A percentile compares a stretch with the other conserved stretches of the same genome.
These are phyloP conservation scores for Dasysyrphus albostriatus DNA, from an alignment of 2,888 invertebrate species.

Conservation along the genomic window DNA sequence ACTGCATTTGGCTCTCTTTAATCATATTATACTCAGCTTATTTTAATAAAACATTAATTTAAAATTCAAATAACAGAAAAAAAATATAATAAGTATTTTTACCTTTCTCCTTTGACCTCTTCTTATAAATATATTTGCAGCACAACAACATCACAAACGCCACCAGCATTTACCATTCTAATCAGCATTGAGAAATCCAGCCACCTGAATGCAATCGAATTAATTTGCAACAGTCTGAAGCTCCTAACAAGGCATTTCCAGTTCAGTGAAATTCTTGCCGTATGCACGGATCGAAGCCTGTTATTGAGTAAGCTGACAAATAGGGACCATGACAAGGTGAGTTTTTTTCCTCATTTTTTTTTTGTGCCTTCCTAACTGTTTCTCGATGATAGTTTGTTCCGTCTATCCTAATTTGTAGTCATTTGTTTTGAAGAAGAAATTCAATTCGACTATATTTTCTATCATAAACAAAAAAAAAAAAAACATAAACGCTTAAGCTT, in stretches of 20 bases:
- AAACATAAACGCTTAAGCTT: conserved; percentile 2
- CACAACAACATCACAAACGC: conserved; percentile 79
- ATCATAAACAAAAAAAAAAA: conserved; percentile 9
- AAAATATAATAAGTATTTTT: not conserved
- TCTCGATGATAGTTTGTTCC: conserved; percentile 9
- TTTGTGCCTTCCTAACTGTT: not conserved
- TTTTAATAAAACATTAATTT: conserved; percentile 20
- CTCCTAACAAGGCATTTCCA: conserved; percentile 83
- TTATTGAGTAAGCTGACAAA: conserved; percentile 75
- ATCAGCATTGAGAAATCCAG: conserved; percentile 83
- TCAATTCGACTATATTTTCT: conserved; percentile 13
- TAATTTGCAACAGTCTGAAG: conserved; percentile 84
- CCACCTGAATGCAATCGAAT: conserved; percentile 83
- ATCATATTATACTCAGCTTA: not conserved
- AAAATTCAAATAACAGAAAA: conserved; percentile 23
- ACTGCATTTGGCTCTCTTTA: not conserved
- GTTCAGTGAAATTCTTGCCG: conserved; percentile 83
- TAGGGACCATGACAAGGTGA: conserved; percentile 75
- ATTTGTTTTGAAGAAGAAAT: conserved; percentile 10
- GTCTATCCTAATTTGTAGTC: conserved; percentile 39
- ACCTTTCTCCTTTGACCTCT: conserved; percentile 58
- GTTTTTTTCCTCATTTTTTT: conserved; percentile 17
- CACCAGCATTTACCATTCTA: conserved; percentile 83
- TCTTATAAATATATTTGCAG: conserved; percentile 44
- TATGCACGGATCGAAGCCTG: conserved; percentile 81